Evolutionary conservation across 2,797 vertebrate genomes (phyloP).

Genomic region (Zalophus californianus): DNA sequence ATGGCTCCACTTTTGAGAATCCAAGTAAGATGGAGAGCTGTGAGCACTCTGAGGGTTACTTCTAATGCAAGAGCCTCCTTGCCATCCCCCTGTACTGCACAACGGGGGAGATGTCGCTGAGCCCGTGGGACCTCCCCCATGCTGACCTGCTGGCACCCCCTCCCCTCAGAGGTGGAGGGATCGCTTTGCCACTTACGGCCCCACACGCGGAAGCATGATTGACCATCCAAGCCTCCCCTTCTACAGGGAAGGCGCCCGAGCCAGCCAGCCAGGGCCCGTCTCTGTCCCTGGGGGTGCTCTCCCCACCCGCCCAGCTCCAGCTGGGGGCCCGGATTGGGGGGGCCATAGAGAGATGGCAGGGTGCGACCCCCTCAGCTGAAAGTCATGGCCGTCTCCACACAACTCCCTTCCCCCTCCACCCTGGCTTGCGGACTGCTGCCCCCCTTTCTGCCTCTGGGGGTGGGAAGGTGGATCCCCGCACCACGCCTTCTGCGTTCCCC

Average conservation of each 20-base stretch:
- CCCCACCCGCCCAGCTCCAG: background rate
- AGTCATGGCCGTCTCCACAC: rapidly evolving
- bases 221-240: background rate
- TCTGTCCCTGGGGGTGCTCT: background rate
- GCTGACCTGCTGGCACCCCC: background rate
- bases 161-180: background rate
- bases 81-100: rapidly evolving
- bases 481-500: background rate
- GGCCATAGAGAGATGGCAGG: background rate
- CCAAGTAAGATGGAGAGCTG: background rate
- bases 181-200: no score
- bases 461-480: background rate
- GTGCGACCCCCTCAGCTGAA: rapidly evolving
- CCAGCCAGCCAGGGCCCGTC: background rate
- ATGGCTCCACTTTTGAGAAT: background rate
- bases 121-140: rapidly evolving
- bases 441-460: background rate
- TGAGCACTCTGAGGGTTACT: background rate
- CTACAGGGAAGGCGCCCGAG: rapidly evolving
- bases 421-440: rapidly evolving
- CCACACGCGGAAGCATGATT: rapidly evolving
- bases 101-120: rapidly evolving
- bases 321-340: background rate
- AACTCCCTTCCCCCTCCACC: background rate
- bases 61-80: no score